Conservation (phyloP, 2,888 invertebrate genomes). For the Ferrisia virgata region DNA sequence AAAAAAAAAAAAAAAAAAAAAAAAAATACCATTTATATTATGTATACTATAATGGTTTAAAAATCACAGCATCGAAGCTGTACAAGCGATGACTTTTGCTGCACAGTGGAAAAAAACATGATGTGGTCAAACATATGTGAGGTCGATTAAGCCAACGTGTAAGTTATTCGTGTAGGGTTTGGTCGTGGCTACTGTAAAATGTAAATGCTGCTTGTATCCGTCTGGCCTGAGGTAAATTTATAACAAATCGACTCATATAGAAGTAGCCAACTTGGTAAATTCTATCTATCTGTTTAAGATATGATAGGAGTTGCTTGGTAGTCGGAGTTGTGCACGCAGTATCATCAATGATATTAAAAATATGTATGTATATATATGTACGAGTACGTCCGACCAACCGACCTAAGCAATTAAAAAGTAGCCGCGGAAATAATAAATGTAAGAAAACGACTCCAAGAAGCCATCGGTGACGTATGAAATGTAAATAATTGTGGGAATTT, state of each 20-base stretch:
- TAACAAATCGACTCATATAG: not conserved
- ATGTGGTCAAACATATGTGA: not conserved
- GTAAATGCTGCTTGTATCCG: not conserved
- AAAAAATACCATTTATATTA: no score
- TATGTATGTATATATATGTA: not conserved
- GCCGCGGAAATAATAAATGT: constrained; percentile 9
- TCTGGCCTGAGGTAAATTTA: constrained; percentile 1
- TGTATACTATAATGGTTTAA: no score
- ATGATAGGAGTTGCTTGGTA: no score
- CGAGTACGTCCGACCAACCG: not conserved
- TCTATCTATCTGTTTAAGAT: no score
- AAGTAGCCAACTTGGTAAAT: not conserved
- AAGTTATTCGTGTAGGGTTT: constrained; percentile 2
- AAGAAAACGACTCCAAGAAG: not conserved
- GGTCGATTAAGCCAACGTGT: constrained; percentile 1
- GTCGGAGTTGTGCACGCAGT: not conserved
- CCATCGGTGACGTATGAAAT: constrained; percentile 34
- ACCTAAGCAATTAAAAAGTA: constrained; percentile 17
- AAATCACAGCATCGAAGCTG: no score
- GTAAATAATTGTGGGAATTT: constrained; percentile 39
- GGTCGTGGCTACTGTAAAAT: constrained; percentile 10
- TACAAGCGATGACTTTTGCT: no score
- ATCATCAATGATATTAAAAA: not conserved
- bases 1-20: no score
- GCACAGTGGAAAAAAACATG: no score